Evolutionary conservation across 2,113 vertebrate species (phyloP).

Genomic region (Hemiprocne comata): DNA sequence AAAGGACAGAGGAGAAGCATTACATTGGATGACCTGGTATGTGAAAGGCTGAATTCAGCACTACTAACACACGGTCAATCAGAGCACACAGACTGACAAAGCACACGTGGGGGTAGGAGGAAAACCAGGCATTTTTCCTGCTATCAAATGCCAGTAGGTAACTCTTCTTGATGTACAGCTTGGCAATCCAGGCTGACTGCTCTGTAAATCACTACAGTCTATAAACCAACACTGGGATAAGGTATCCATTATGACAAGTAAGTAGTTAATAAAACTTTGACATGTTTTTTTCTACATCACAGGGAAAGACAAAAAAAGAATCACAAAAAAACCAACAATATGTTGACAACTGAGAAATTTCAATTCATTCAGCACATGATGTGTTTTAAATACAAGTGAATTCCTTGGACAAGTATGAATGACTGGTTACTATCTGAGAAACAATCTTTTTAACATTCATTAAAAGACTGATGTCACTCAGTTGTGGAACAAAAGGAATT

Average conservation of each 20-base stretch:
- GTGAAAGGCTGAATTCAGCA: not conserved
- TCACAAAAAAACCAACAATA: not conserved
- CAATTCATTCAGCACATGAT: not conserved
- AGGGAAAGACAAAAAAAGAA: not conserved
- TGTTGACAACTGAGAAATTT: not conserved
- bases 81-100: not conserved
- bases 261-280: not conserved
- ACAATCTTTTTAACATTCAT: conserved; percentile 42
- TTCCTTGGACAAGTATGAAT: conserved; percentile 27
- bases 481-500: conserved; percentile 37
- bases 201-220: not conserved
- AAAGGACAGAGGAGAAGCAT: not conserved
- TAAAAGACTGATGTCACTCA: conserved; percentile 43
- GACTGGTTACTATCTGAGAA: conserved; percentile 20
- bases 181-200: not conserved
- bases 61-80: not conserved
- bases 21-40: not conserved
- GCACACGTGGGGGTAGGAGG: not conserved
- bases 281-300: not conserved
- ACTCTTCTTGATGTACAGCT: not conserved
- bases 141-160: not conserved
- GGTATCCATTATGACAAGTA: not conserved
- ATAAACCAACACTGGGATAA: not conserved
- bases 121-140: not conserved
- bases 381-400: not conserved